Conservation (phyloP, 2,888 invertebrate genomes). For the Sphecodes monilicornis region DNA sequence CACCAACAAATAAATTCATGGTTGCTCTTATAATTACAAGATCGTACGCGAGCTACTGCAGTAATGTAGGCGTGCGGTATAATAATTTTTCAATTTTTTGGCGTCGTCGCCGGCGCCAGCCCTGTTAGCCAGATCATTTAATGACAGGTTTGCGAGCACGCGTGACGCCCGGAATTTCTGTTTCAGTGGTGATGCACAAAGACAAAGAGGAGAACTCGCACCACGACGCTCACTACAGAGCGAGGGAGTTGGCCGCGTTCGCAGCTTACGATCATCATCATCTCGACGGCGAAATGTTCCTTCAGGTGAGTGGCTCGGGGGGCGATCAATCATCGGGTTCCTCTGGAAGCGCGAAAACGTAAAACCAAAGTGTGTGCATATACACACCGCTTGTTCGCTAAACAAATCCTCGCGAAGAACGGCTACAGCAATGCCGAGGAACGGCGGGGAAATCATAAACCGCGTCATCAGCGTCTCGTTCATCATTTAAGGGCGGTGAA, state of each 20-base stretch:
- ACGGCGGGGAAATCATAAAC: background rate
- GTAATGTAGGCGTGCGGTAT: background rate
- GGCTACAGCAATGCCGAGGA: background rate
- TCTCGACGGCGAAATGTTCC: constrained; percentile 97
- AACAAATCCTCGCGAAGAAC: background rate
- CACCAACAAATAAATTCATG: too few relatives aligned
- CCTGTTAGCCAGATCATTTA: constrained; percentile 5
- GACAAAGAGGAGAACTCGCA: constrained; percentile 93
- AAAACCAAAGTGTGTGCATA: background rate
- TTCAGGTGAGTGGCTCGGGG: constrained; percentile 89
- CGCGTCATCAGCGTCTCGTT: constrained; percentile 15
- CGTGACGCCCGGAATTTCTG: constrained; percentile 52
- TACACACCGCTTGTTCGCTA: background rate
- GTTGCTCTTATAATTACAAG: too few relatives aligned
- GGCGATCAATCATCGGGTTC: background rate
- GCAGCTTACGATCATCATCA: constrained; percentile 95
- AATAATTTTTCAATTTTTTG: constrained; percentile 1
- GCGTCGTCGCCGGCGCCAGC: background rate
- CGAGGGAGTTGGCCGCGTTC: constrained; percentile 92
- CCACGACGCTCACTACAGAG: constrained; percentile 87
- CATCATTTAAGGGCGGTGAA: constrained; percentile 11
- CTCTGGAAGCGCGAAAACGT: background rate
- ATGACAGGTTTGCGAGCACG: background rate
- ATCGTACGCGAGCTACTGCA: background rate
- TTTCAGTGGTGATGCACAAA: constrained; percentile 97